Conservation (phyloP, 2,888 invertebrate genomes). For the Pyralis farinalis region DNA sequence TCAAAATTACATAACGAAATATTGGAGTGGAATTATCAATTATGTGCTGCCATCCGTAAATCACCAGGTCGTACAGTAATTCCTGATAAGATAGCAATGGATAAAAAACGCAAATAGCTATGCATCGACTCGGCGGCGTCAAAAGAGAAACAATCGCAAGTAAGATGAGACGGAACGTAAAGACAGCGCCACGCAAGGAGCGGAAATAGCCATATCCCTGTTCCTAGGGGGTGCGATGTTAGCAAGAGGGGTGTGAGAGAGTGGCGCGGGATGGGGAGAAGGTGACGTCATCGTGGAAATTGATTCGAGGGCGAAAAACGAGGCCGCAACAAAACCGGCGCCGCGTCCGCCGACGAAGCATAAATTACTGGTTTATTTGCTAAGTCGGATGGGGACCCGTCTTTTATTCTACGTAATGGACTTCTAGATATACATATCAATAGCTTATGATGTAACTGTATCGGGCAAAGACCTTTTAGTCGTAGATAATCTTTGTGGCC, state of each 20-base stretch:
- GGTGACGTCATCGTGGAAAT: constrained; percentile 72
- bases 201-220: constrained; percentile 61
- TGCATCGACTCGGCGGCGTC: not conserved
- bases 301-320: constrained; percentile 73
- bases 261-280: constrained; percentile 34
- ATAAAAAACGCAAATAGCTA: constrained; percentile 12
- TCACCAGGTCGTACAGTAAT: constrained; percentile 28
- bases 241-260: constrained; percentile 23
- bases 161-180: constrained; percentile 36
- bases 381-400: constrained; percentile 41
- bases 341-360: constrained; percentile 51
- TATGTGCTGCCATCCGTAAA: constrained; percentile 24
- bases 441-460: constrained; percentile 41
- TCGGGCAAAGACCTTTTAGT: constrained; percentile 28
- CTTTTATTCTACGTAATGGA: constrained; percentile 44
- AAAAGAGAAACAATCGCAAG: constrained; percentile 8
- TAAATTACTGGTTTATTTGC: constrained; percentile 68
- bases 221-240: constrained; percentile 42
- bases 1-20: too few relatives aligned
- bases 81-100: constrained; percentile 28
- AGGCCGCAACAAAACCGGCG: constrained; percentile 65
- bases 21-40: constrained; percentile 24
- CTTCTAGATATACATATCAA: constrained; percentile 32
- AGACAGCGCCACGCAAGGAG: constrained; percentile 48
- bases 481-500: constrained; percentile 23